Percentiles rank a stretch among this genome's conserved stretches.
These are phyloP conservation scores for Gymnoscopelus braueri DNA, from an alignment of 2,797 vertebrate genomes.

Conservation along the genomic window DNA sequence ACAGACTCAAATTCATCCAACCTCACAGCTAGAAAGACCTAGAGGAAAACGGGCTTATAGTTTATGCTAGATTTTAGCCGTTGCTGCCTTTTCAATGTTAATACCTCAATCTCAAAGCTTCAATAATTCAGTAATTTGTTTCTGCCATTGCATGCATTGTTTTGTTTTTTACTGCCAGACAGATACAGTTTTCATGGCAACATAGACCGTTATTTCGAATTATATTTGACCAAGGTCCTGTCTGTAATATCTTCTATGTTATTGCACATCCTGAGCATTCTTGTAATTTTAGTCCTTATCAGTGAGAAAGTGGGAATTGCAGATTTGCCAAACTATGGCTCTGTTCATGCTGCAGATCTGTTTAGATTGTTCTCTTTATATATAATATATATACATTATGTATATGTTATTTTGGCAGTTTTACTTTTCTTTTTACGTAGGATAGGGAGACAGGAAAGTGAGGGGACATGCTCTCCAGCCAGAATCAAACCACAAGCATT, in stretches of 20 bases:
- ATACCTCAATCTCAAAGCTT: slow-evolving; percentile 30
- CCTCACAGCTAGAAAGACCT: neutral
- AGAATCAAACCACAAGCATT: too few relatives aligned
- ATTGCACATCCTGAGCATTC: neutral
- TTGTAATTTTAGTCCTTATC: neutral
- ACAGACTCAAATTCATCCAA: neutral
- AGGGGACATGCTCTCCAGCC: too few relatives aligned
- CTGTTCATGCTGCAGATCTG: slow-evolving; percentile 9
- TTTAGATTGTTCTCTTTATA: neutral
- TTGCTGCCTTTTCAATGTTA: slow-evolving; percentile 49
- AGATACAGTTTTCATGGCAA: too few relatives aligned
- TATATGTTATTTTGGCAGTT: too few relatives aligned
- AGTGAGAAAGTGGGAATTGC: slow-evolving; percentile 17
- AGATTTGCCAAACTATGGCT: slow-evolving; percentile 15
- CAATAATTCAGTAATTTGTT: neutral
- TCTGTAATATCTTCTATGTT: neutral
- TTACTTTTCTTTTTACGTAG: too few relatives aligned
- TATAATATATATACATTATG: too few relatives aligned
- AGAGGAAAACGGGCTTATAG: neutral
- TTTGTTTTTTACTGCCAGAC: too few relatives aligned
- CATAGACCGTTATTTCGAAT: neutral
- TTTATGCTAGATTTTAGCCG: slow-evolving; percentile 37
- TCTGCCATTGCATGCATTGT: neutral
- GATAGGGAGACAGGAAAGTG: too few relatives aligned
- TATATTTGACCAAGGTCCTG: neutral